Evolutionary conservation across 2,113 vertebrate species (phyloP).

Genomic region (Pithys albifrons): DNA sequence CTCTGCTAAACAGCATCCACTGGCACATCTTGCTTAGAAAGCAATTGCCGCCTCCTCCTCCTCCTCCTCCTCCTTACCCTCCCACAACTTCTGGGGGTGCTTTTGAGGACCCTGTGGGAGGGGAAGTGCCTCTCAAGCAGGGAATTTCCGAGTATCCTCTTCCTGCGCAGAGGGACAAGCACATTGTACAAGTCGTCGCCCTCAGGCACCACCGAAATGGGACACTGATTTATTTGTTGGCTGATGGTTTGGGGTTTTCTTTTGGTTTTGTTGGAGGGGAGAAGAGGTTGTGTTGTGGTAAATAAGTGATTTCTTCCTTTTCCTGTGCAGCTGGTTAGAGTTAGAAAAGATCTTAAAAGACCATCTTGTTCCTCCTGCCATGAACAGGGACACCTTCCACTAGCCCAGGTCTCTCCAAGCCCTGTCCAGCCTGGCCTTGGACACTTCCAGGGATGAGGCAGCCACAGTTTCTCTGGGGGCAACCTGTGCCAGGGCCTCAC

Average conservation of each 20-base stretch:
- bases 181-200: neutral
- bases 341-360: neutral
- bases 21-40: neutral
- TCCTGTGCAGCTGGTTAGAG: neutral
- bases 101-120: neutral
- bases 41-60: neutral
- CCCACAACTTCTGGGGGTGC: neutral
- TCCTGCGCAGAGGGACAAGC: neutral
- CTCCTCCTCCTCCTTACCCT: neutral
- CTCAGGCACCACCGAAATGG: fast-evolving
- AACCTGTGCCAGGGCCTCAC: neutral
- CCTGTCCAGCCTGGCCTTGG: neutral
- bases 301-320: neutral
- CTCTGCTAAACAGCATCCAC: neutral
- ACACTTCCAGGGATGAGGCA: neutral
- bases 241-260: neutral
- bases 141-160: neutral
- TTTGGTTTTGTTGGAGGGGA: neutral
- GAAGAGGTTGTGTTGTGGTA: fast-evolving
- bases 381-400: neutral
- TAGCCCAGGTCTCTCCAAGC: neutral
- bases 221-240: neutral
- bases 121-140: neutral
- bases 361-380: neutral
- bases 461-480: neutral